phyloP scores from a whole-genome alignment of 2,797 vertebrate genomes.

The Amazona ochrocephala region DNA sequence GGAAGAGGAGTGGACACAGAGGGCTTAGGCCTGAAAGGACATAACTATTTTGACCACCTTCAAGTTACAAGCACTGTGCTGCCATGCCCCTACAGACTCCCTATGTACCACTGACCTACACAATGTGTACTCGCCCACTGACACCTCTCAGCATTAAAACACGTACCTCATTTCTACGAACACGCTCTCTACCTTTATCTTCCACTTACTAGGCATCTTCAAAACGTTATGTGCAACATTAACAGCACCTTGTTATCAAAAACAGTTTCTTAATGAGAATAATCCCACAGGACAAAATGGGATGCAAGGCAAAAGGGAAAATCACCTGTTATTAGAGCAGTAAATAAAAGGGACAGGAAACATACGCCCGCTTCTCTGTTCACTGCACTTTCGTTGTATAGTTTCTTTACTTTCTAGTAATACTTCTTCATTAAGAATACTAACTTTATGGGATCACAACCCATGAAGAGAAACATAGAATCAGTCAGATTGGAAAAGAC shows the following conservation, averaged over 20 bases:
- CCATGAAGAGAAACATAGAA: background rate
- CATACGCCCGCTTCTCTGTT: accelerated
- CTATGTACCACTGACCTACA: background rate
- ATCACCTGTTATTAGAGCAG: background rate
- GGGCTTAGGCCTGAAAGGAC: background rate
- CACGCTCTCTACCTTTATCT: background rate
- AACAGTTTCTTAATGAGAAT: background rate
- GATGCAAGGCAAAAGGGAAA: background rate
- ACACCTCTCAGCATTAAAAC: background rate
- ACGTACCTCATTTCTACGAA: accelerated
- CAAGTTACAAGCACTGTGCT: background rate
- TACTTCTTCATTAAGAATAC: background rate
- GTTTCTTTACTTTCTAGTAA: background rate
- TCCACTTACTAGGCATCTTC: background rate
- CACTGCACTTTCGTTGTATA: background rate
- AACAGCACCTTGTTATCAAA: background rate
- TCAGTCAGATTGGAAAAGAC: background rate
- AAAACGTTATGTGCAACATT: background rate
- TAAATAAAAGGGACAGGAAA: background rate
- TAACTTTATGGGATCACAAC: background rate
- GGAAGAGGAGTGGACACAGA: background rate
- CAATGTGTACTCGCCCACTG: accelerated
- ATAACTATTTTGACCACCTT: background rate
- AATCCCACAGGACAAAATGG: background rate
- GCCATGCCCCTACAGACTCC: background rate